These are phyloP conservation scores for Isichthys henryi DNA, from an alignment of 2,113 vertebrate genomes.

Conservation along the genomic window DNA sequence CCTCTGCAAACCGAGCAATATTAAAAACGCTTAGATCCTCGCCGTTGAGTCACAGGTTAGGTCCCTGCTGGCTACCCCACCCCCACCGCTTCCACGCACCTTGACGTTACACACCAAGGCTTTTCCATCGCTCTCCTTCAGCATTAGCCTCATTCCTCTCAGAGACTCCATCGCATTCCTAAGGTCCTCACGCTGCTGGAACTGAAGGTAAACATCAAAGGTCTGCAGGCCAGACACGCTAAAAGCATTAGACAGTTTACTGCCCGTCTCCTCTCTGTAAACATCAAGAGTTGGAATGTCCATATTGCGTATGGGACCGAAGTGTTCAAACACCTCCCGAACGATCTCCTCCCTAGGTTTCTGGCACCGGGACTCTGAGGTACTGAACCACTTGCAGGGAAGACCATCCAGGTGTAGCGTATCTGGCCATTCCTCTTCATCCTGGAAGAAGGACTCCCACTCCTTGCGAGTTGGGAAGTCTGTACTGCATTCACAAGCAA, in stretches of 20 bases:
- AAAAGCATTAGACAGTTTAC: constrained; percentile 39
- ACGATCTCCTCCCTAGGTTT: constrained; percentile 56
- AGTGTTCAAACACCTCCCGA: constrained; percentile 51
- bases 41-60: too few relatives aligned
- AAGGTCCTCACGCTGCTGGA: constrained; percentile 47
- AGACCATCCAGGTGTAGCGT: constrained; percentile 54
- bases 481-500: constrained; percentile 36
- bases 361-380: constrained; percentile 44
- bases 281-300: constrained; percentile 61
- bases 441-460: constrained; percentile 37
- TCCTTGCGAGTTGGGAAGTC: constrained; percentile 37
- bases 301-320: constrained; percentile 55
- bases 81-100: constrained; percentile 37
- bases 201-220: constrained; percentile 60
- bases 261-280: constrained; percentile 51
- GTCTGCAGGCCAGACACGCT: constrained; percentile 46
- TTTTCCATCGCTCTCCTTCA: constrained; percentile 57
- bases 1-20: neutral
- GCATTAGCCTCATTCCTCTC: constrained; percentile 58
- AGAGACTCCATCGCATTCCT: constrained; percentile 51
- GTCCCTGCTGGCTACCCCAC: neutral
- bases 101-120: constrained; percentile 61
- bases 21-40: neutral
- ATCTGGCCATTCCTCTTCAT: constrained; percentile 27
- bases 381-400: constrained; percentile 60